A percentile compares a stretch with the other conserved stretches of the same genome.
Evolutionary conservation across 2,888 invertebrate species (phyloP).

Genomic region (Periphyllus acericola): DNA sequence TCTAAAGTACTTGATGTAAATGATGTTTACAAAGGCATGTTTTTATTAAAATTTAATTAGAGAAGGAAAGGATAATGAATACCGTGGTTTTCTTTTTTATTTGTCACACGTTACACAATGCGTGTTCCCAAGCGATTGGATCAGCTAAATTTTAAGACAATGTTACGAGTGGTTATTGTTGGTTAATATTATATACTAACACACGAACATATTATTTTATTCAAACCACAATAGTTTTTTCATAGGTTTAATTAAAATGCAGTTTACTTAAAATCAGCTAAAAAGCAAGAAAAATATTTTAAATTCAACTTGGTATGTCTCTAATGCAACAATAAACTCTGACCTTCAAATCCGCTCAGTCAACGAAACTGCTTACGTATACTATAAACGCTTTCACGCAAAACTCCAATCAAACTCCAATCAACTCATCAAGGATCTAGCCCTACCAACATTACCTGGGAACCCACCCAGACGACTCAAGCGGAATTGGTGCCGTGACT

Average conservation of each 20-base stretch:
- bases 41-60: conserved; percentile 47
- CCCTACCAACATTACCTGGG: too few species aligned
- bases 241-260: not conserved
- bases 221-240: not conserved
- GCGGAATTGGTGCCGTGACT: too few species aligned
- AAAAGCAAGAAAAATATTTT: too few species aligned
- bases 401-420: too few species aligned
- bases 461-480: too few species aligned
- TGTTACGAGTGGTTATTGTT: conserved; percentile 10
- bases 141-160: conserved; percentile 3
- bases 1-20: conserved; percentile 42
- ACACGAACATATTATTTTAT: conserved; percentile 11
- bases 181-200: not conserved
- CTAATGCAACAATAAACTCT: too few species aligned
- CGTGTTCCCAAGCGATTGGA: conserved; percentile 41
- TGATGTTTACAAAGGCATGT: conserved; percentile 49
- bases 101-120: not conserved
- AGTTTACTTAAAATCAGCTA: too few species aligned
- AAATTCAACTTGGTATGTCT: too few species aligned
- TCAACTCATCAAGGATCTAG: too few species aligned
- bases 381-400: too few species aligned
- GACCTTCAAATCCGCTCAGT: too few species aligned
- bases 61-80: conserved; percentile 22
- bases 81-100: conserved; percentile 11
- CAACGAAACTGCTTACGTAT: too few species aligned